Percentiles rank a stretch among this genome's conserved stretches.
Conservation (phyloP, 2,797 vertebrate species). For the Dryobates pubescens region DNA sequence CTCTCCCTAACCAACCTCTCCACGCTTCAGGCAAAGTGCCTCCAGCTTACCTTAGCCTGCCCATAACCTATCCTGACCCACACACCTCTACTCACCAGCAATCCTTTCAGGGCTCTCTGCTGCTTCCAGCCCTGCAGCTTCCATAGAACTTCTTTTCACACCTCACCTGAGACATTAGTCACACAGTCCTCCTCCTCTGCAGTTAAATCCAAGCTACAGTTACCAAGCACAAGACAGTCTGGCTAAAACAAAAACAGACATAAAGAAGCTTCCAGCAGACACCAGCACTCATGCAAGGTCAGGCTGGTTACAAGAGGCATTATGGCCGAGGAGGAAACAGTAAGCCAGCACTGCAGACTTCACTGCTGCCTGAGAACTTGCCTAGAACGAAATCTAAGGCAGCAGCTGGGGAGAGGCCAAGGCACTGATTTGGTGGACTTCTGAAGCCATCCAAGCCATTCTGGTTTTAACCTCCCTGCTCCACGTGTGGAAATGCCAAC, state of each 20-base stretch:
- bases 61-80: background rate
- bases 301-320: background rate
- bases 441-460: conserved; percentile 8
- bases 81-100: background rate
- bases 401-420: background rate
- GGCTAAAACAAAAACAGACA: background rate
- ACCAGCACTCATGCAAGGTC: background rate
- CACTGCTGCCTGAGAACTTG: background rate
- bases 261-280: background rate
- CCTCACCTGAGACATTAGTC: background rate
- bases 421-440: background rate
- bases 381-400: background rate
- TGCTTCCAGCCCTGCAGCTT: background rate
- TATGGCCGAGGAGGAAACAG: background rate
- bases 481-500: background rate
- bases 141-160: background rate
- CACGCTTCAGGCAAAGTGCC: background rate
- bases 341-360: background rate
- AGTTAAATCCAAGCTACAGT: background rate
- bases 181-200: background rate
- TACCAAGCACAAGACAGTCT: background rate
- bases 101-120: background rate
- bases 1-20: background rate
- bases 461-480: background rate
- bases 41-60: background rate